Conservation (phyloP, 2,797 vertebrate genomes). For the Adelosebastes latens region DNA sequence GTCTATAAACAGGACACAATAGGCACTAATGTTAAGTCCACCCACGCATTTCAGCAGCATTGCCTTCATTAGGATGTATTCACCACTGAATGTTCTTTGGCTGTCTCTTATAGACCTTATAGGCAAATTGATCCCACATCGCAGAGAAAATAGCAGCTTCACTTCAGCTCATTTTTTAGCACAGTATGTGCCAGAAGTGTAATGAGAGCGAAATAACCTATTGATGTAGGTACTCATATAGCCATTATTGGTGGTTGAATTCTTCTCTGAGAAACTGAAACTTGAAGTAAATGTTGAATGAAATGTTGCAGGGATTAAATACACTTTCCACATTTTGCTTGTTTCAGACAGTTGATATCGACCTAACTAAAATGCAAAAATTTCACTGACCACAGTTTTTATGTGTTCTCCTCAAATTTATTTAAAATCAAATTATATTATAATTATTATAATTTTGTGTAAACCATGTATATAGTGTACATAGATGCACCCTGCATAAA, state of each 20-base stretch:
- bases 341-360: background rate
- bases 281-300: constrained; percentile 41
- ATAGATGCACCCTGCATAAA: background rate
- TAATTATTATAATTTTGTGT: background rate
- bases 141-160: constrained; percentile 37
- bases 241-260: constrained; percentile 5
- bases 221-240: constrained; percentile 44
- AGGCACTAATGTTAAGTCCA: constrained; percentile 12
- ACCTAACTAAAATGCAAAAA: background rate
- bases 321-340: background rate
- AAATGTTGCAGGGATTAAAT: constrained; percentile 32
- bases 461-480: background rate
- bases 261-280: constrained; percentile 30
- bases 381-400: too few species aligned
- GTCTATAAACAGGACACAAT: constrained; percentile 26
- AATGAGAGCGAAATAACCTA: constrained; percentile 7
- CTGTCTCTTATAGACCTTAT: constrained; percentile 29
- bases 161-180: constrained; percentile 3
- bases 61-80: constrained; percentile 39
- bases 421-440: background rate
- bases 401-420: background rate
- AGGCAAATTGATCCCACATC: constrained; percentile 29
- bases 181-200: constrained; percentile 9
- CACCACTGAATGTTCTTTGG: constrained; percentile 32
- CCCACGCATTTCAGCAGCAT: constrained; percentile 14